Evolutionary conservation across 2,113 vertebrate species (phyloP).

Genomic region (Eptesicus fuscus): DNA sequence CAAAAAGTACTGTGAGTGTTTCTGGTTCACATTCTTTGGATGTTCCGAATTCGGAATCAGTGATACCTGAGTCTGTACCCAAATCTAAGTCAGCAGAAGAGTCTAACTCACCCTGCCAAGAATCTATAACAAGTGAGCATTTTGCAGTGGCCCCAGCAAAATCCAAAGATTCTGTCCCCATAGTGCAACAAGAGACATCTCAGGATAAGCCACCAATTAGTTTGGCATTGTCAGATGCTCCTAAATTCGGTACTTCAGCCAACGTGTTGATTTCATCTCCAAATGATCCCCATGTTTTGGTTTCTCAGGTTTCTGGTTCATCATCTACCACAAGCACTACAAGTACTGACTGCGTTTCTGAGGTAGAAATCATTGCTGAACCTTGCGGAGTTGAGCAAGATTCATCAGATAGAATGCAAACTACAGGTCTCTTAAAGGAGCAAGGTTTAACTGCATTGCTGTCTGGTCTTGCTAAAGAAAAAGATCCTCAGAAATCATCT

Average conservation of each 20-base stretch:
- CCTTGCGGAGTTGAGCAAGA: slow-evolving; percentile 58
- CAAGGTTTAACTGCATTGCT: slow-evolving; percentile 82
- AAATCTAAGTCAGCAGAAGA: slow-evolving; percentile 33
- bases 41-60: slow-evolving; percentile 22
- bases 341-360: slow-evolving; percentile 58
- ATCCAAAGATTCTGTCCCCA: slow-evolving; percentile 68
- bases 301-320: slow-evolving; percentile 68
- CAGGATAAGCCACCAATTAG: slow-evolving; percentile 51
- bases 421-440: slow-evolving; percentile 77
- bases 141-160: neutral
- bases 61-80: neutral
- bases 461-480: slow-evolving; percentile 80
- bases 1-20: neutral
- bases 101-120: neutral
- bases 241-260: slow-evolving; percentile 53
- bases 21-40: slow-evolving; percentile 71
- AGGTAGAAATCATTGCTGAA: slow-evolving; percentile 61
- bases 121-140: slow-evolving; percentile 64
- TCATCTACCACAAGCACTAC: slow-evolving; percentile 65
- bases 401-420: slow-evolving; percentile 74
- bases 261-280: slow-evolving; percentile 49
- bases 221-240: slow-evolving; percentile 57
- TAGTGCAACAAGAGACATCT: slow-evolving; percentile 47
- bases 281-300: slow-evolving; percentile 57
- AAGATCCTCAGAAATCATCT: slow-evolving; percentile 71